These are phyloP conservation scores for Scelioninae gen. 2 DNA, from an alignment of 2,888 invertebrate genomes.

Conservation along the genomic window DNA sequence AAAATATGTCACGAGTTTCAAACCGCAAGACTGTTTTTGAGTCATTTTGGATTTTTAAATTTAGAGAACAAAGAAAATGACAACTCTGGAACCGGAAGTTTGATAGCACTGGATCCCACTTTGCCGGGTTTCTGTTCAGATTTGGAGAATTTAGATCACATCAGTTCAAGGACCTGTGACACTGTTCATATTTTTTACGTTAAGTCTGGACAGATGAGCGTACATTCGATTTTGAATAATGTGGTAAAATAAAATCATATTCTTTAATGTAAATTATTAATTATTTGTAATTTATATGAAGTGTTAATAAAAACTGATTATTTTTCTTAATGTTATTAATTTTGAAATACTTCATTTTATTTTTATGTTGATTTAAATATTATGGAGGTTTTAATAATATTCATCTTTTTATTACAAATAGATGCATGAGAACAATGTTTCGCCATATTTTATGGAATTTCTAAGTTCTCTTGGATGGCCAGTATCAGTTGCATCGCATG, in stretches of 20 bases:
- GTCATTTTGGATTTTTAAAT: slow-evolving; percentile 93
- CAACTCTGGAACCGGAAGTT: slow-evolving; percentile 75
- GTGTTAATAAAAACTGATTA: too few species aligned
- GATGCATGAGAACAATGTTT: slow-evolving; percentile 75
- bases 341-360: too few species aligned
- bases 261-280: too few species aligned
- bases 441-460: slow-evolving; percentile 78
- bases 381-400: too few species aligned
- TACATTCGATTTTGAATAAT: slow-evolving; percentile 88
- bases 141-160: slow-evolving; percentile 88
- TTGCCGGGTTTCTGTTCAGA: slow-evolving; percentile 85
- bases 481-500: slow-evolving; percentile 89
- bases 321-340: too few species aligned
- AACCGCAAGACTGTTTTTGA: slow-evolving; percentile 94
- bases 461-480: slow-evolving; percentile 88
- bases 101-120: slow-evolving; percentile 84
- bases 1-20: slow-evolving; percentile 94
- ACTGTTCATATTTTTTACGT: slow-evolving; percentile 97
- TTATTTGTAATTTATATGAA: too few species aligned
- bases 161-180: slow-evolving; percentile 91
- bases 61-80: slow-evolving; percentile 72
- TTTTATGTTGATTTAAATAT: too few species aligned
- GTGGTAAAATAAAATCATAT: slow-evolving; percentile 80
- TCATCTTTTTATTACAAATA: slow-evolving; percentile 50
- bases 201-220: slow-evolving; percentile 87